Conservation (phyloP, 2,888 invertebrate genomes). For the Hirtodrosophila confusa region DNA sequence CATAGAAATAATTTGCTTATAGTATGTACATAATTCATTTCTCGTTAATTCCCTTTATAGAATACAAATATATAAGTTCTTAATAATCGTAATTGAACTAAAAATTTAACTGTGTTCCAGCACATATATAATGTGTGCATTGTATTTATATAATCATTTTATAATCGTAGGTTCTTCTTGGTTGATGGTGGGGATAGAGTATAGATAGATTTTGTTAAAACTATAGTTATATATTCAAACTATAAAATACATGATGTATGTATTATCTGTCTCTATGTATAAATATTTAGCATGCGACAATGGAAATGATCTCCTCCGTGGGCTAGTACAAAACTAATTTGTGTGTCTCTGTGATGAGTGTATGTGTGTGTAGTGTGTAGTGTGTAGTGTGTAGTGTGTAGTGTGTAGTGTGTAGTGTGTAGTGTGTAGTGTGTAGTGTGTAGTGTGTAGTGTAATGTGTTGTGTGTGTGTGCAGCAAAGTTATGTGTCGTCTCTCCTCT, state of each 20-base stretch:
- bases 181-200: conserved; percentile 45
- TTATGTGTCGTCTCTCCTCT: conserved; percentile 1
- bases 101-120: conserved; percentile 58
- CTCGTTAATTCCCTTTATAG: conserved; percentile 11
- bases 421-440: conserved; percentile 17
- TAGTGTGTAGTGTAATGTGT: conserved; percentile 7
- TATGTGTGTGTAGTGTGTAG: conserved; percentile 12
- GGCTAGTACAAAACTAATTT: conserved; percentile 50
- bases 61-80: conserved; percentile 37
- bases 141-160: conserved; percentile 13
- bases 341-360: conserved; percentile 4
- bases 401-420: conserved; percentile 15
- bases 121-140: conserved; percentile 40
- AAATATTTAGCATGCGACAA: conserved; percentile 42
- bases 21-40: background rate
- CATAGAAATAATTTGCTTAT: too few relatives aligned
- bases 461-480: conserved; percentile 17
- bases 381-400: conserved; percentile 11
- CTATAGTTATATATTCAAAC: conserved; percentile 59
- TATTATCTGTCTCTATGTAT: conserved; percentile 23
- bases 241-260: conserved; percentile 51
- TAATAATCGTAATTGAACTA: conserved; percentile 62
- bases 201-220: conserved; percentile 52
- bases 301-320: conserved; percentile 48
- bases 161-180: too few relatives aligned